Base-by-base conservation (phyloP, 1,140 invertebrate species). In the Drosophila pallidifrons region DNA sequence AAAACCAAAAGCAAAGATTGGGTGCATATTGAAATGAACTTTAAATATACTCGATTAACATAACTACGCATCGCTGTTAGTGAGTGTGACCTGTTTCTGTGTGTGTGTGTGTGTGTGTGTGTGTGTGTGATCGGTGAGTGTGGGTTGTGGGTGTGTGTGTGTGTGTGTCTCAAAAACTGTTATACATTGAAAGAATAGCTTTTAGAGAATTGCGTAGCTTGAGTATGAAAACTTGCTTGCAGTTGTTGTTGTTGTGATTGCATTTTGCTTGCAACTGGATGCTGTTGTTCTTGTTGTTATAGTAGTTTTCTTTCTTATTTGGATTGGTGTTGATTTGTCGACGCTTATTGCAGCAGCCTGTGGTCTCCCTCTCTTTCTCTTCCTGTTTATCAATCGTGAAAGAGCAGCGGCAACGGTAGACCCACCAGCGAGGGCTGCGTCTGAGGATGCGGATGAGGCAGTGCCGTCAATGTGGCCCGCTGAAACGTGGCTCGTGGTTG, bases 111-210 rank as follows among this genome's bases (percentile, higher is more conserved):
- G 25, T 52, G 45, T 80, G 52, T 60, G 46, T 77, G 51, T 77
- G 51, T 58, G 45, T 75, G 20, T 52, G 25, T 52, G 45, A 13
- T 3, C 16, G 45, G 45, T 25, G 51, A 15, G 28, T 54, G 58
- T 72, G n/a, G 43, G 68, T 51, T 54, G 20, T n/a, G 28, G 52
- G 32, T 52, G 66, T 16, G 20, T 58, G 71, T 64, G 76, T 82
- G 58, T 60, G 75, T 66, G 79, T 87, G 66, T 83, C 55, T 83
- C 69, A 89, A 88, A 89, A 89, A 83, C 80, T 88, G 83, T 88
- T 89, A 89, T 89, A 88, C 83, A 88, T 89, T 88, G 68, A 86
- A 74, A 77, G 74, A 87, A 75, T 57, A 81, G 75, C 77, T 88
- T 89, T 89, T 87, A 80, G 54, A 64, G 41, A 75, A 35, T 88